phyloP scores from a whole-genome alignment of 2,113 vertebrate genomes.

The Channa argus region DNA sequence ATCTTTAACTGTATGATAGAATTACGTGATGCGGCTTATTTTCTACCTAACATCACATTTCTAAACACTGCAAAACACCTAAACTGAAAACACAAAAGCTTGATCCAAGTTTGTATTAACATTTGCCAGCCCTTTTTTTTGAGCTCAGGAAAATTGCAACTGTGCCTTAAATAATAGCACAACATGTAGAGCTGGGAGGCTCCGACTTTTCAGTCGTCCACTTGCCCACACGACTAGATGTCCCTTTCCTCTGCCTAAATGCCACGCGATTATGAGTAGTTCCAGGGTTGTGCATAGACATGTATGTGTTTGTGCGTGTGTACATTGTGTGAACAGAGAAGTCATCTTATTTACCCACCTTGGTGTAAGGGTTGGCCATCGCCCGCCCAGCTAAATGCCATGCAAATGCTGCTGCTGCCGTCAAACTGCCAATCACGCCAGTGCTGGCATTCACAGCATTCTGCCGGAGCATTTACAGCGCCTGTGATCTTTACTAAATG shows the following conservation, averaged over 20 bases:
- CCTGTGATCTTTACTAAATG: constrained; percentile 98
- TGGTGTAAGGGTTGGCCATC: constrained; percentile 88
- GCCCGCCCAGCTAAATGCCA: constrained; percentile 97
- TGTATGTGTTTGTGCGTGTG: constrained; percentile 60
- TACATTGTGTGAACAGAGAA: constrained; percentile 84
- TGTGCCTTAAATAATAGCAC: constrained; percentile 43
- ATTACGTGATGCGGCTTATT: no score
- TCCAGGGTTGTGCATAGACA: constrained; percentile 60
- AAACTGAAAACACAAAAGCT: constrained; percentile 4
- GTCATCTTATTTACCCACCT: constrained; percentile 96
- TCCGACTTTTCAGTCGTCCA: constrained; percentile 60
- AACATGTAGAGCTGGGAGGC: constrained; percentile 30
- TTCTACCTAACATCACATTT: neutral
- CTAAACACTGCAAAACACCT: neutral
- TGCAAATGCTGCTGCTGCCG: constrained; percentile 97
- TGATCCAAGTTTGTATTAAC: neutral
- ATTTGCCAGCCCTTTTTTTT: constrained; percentile 8
- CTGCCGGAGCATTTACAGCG: constrained; percentile 96
- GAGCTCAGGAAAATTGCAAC: constrained; percentile 26
- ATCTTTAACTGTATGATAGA: neutral
- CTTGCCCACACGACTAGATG: constrained; percentile 51
- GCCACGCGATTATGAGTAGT: constrained; percentile 95
- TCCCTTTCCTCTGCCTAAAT: constrained; percentile 85
- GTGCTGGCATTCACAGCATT: constrained; percentile 96
- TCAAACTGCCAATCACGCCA: constrained; percentile 94